phyloP scores from a whole-genome alignment of 2,888 invertebrate genomes.

The Drosophila meridionalis region DNA sequence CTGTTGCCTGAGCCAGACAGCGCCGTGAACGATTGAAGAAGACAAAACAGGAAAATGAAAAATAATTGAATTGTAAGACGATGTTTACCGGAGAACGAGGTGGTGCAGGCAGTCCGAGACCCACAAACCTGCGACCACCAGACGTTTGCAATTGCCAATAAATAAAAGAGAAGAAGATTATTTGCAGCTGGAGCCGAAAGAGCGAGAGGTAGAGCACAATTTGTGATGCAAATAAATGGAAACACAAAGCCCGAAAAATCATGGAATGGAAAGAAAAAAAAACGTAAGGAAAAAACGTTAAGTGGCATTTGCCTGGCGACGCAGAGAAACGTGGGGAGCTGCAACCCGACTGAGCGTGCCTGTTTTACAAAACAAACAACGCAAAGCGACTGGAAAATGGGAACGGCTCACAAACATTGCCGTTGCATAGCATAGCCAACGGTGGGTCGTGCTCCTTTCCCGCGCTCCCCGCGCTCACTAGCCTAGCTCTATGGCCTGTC shows the following conservation, averaged over 20 bases:
- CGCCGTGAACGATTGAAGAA: conserved; percentile 65
- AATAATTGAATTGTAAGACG: conserved; percentile 80
- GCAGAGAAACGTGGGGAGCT: background rate
- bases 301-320: conserved; percentile 75
- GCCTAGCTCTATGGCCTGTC: conserved; percentile 24
- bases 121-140: conserved; percentile 51
- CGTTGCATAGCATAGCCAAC: conserved; percentile 72
- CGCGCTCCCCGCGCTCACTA: background rate
- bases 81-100: conserved; percentile 45
- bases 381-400: conserved; percentile 50
- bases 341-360: conserved; percentile 59
- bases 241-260: conserved; percentile 69
- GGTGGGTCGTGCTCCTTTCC: conserved; percentile 32
- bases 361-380: conserved; percentile 80
- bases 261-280: conserved; percentile 56
- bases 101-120: conserved; percentile 20
- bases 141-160: conserved; percentile 77
- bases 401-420: conserved; percentile 73
- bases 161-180: conserved; percentile 69
- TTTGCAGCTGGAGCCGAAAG: conserved; percentile 57
- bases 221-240: conserved; percentile 76
- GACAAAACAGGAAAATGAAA: conserved; percentile 80
- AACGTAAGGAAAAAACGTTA: conserved; percentile 64
- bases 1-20: conserved; percentile 54
- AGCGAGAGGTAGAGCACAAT: conserved; percentile 56